phyloP scores from a whole-genome alignment of 2,888 invertebrate genomes.

The Clunio marinus region DNA sequence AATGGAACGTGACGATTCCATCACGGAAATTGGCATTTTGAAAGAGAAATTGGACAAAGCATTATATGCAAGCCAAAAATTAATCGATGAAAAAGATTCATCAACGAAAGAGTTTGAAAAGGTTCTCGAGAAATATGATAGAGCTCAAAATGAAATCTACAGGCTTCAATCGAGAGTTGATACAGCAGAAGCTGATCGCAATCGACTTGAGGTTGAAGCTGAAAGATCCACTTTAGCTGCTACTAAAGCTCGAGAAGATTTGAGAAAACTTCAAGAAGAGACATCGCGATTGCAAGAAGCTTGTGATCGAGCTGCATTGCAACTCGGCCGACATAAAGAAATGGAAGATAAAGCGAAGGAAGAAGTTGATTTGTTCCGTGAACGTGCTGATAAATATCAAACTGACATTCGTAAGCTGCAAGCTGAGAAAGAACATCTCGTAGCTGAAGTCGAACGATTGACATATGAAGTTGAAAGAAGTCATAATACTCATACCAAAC shows the following conservation, averaged over 20 bases:
- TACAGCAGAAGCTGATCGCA: constrained; percentile 80
- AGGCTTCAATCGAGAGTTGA: constrained; percentile 85
- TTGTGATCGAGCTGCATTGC: constrained; percentile 81
- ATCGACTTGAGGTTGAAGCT: constrained; percentile 76
- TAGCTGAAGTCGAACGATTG: constrained; percentile 77
- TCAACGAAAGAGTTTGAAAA: constrained; percentile 89
- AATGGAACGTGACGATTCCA: constrained; percentile 80
- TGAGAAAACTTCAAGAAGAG: constrained; percentile 82
- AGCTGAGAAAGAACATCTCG: constrained; percentile 79
- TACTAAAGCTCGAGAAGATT: constrained; percentile 77
- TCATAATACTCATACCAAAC: constrained; percentile 80
- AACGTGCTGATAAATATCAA: constrained; percentile 83
- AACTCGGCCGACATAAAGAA: constrained; percentile 80
- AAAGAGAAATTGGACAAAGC: constrained; percentile 89
- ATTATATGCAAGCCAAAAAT: constrained; percentile 74
- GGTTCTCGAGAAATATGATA: constrained; percentile 87
- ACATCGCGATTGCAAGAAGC: constrained; percentile 79
- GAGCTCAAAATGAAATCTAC: constrained; percentile 85
- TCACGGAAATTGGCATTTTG: constrained; percentile 77
- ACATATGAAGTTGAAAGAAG: constrained; percentile 83
- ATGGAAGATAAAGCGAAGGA: constrained; percentile 87
- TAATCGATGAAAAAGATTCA: constrained; percentile 80
- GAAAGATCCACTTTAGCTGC: constrained; percentile 78
- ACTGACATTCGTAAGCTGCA: constrained; percentile 76
- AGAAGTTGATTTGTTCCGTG: constrained; percentile 82